Evolutionary conservation across 2,888 invertebrate genomes (phyloP).

Genomic region (Scaptomyza caliginosa): DNA sequence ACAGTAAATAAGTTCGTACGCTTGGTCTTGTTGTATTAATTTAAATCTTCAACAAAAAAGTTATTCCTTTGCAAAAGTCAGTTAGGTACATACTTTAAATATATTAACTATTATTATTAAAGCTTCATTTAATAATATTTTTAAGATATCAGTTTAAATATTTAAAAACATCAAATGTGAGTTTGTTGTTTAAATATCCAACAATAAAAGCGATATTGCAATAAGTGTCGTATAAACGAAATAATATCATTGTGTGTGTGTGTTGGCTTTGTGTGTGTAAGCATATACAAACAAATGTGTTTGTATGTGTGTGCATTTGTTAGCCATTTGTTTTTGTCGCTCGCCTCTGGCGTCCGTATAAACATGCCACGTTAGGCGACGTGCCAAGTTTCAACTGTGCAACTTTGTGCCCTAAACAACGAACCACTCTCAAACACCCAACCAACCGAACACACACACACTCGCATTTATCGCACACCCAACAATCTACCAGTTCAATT

Average conservation of each 20-base stretch:
- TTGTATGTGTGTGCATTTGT: conserved; percentile 32
- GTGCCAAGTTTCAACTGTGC: conserved; percentile 73
- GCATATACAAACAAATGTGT: background rate
- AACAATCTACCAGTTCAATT: conserved; percentile 26
- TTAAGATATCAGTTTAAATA: background rate
- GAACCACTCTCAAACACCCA: conserved; percentile 16
- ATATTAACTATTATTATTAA: background rate
- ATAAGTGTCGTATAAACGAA: conserved; percentile 43
- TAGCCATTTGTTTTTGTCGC: conserved; percentile 69
- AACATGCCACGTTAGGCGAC: conserved; percentile 76
- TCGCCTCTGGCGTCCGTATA: conserved; percentile 56
- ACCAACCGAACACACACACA: conserved; percentile 8
- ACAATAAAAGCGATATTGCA: conserved; percentile 12
- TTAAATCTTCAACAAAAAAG: too few species aligned
- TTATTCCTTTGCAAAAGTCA: too few species aligned
- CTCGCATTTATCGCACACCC: conserved; percentile 3
- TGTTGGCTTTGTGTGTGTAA: background rate
- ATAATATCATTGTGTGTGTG: conserved; percentile 12
- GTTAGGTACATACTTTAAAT: background rate
- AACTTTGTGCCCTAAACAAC: conserved; percentile 55
- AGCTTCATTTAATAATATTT: background rate
- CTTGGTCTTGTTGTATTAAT: background rate
- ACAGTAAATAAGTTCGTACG: conserved; percentile 18
- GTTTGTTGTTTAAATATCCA: background rate
- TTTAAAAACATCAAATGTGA: background rate